Conservation (phyloP, 2,888 invertebrate genomes). For the Catocala nupta region DNA sequence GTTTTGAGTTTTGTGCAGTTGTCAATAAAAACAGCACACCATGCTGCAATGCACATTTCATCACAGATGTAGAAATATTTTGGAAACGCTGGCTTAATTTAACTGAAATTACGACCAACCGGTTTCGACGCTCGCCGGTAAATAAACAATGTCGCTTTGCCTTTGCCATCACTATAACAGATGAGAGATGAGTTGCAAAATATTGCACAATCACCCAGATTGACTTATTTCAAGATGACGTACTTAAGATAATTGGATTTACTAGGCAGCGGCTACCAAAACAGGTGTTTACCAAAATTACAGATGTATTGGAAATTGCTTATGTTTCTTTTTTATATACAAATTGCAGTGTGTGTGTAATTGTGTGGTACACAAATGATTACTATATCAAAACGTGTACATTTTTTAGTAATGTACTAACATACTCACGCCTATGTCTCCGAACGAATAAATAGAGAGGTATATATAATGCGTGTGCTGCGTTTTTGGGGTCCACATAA, state of each 20-base stretch:
- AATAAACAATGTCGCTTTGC: conserved; percentile 26
- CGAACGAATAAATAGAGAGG: too few species aligned
- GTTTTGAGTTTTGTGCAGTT: too few species aligned
- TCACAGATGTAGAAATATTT: conserved; percentile 19
- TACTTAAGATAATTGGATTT: neutral
- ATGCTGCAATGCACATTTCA: too few species aligned
- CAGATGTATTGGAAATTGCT: neutral
- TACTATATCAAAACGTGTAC: too few species aligned
- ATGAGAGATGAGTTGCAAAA: conserved; percentile 36
- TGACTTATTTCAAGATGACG: conserved; percentile 15
- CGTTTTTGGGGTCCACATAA: too few species aligned
- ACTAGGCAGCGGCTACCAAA: neutral
- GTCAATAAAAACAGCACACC: too few species aligned
- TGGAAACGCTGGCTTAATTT: conserved; percentile 31
- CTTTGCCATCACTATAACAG: conserved; percentile 1
- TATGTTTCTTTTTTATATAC: too few species aligned
- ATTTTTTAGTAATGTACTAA: too few species aligned
- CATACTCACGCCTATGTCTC: too few species aligned
- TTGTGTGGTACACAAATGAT: too few species aligned
- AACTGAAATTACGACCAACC: conserved; percentile 26
- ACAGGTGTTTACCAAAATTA: neutral
- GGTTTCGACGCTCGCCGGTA: conserved; percentile 23
- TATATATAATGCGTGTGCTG: too few species aligned
- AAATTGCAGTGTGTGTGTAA: too few species aligned
- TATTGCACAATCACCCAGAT: conserved; percentile 27